Conservation (phyloP, 2,113 vertebrate genomes). For the Trematomus loennbergii region DNA sequence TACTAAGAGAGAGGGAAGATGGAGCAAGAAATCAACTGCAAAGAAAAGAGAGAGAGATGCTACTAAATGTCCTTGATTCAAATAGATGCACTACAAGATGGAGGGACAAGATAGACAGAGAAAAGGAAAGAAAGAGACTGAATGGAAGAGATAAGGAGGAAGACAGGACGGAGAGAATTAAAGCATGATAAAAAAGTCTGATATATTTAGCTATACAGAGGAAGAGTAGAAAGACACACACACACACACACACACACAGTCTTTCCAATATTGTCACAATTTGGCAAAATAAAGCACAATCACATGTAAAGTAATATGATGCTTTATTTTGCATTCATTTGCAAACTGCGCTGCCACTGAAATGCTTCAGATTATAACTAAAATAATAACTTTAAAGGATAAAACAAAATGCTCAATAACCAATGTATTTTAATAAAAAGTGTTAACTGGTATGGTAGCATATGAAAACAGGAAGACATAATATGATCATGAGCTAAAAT, state of each 20-base stretch:
- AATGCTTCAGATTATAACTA: neutral
- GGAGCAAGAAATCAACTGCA: neutral
- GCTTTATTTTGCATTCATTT: neutral
- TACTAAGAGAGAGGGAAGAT: neutral
- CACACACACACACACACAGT: neutral
- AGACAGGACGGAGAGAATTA: neutral
- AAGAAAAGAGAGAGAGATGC: constrained; percentile 16
- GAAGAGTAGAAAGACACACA: neutral
- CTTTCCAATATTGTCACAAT: neutral
- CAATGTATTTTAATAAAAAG: neutral
- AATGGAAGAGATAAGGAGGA: constrained; percentile 27
- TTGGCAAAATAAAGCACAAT: neutral
- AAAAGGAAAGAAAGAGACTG: constrained; percentile 14
- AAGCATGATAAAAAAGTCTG: neutral
- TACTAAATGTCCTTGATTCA: constrained; percentile 50
- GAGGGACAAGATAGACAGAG: constrained; percentile 9
- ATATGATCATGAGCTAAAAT: neutral
- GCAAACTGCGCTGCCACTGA: neutral
- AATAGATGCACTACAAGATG: constrained; percentile 54
- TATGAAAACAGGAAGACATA: neutral
- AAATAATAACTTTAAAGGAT: neutral
- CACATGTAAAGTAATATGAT: neutral
- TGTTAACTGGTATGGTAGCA: neutral
- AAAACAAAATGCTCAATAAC: neutral
- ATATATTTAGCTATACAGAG: neutral